Percentiles rank a stretch among this genome's conserved stretches.
phyloP scores from a whole-genome alignment of 2,888 invertebrate genomes.

The Napeogenes inachia region DNA sequence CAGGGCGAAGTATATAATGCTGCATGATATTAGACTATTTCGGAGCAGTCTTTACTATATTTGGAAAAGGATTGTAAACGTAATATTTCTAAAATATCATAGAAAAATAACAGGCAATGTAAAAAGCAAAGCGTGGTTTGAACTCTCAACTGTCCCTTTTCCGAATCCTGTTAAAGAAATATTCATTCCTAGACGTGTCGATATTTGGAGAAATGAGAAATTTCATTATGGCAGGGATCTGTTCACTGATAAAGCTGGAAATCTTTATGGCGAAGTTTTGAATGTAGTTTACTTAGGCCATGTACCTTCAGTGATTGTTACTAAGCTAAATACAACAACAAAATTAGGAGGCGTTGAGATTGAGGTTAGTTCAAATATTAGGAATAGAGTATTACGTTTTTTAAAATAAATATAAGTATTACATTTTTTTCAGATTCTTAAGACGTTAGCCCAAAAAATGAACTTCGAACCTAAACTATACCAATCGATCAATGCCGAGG shows the following conservation, averaged over 20 bases:
- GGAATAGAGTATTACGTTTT: background rate
- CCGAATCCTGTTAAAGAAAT: constrained; percentile 77
- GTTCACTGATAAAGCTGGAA: constrained; percentile 78
- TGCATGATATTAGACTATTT: constrained; percentile 83
- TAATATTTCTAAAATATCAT: constrained; percentile 82
- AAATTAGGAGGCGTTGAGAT: constrained; percentile 81
- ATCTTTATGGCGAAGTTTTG: constrained; percentile 77
- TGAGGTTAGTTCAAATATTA: constrained; percentile 69
- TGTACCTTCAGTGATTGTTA: constrained; percentile 79
- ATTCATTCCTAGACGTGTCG: constrained; percentile 79
- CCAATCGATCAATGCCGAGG: constrained; percentile 77
- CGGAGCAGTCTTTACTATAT: constrained; percentile 81
- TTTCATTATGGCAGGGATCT: constrained; percentile 73
- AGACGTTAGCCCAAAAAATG: constrained; percentile 81
- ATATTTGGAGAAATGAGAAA: constrained; percentile 81
- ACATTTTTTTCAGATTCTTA: constrained; percentile 76
- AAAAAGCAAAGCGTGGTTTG: constrained; percentile 78
- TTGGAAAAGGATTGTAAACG: constrained; percentile 87
- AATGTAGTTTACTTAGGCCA: constrained; percentile 82
- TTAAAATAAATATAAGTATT: constrained; percentile 6
- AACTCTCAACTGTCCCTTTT: constrained; percentile 84
- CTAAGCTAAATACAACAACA: constrained; percentile 54
- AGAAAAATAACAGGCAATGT: constrained; percentile 41
- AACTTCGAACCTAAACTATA: constrained; percentile 84
- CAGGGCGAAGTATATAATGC: constrained; percentile 82